Percentiles rank a stretch among this genome's conserved stretches.
Conservation (phyloP, 2,113 vertebrate genomes). For the Myiozetetes cayanensis region DNA sequence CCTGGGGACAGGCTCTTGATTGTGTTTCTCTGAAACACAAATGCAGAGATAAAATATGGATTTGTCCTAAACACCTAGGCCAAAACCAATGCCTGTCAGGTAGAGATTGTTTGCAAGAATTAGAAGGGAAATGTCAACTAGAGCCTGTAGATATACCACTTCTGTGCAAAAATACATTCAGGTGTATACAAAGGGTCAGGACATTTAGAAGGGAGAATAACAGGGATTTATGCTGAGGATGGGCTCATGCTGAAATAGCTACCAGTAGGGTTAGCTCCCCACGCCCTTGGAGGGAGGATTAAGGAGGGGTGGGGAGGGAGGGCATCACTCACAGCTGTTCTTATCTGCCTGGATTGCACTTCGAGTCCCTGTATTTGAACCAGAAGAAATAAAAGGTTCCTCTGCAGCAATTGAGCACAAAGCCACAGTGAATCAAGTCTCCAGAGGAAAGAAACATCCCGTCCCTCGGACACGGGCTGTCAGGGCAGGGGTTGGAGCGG, state of each 20-base stretch:
- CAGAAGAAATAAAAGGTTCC: not conserved
- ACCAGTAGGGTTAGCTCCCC: not conserved
- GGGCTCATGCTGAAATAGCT: not conserved
- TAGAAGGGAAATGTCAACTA: not conserved
- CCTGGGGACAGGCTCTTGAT: not conserved
- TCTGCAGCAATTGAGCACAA: not conserved
- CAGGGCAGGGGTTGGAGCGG: not conserved
- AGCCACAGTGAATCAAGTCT: not conserved
- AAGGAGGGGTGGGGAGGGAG: not conserved
- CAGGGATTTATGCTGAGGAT: not conserved
- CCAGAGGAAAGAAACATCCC: rapidly evolving
- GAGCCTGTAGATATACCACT: not conserved
- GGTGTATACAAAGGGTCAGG: not conserved
- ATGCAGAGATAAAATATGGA: not conserved
- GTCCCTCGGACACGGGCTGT: rapidly evolving
- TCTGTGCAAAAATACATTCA: not conserved
- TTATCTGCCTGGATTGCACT: not conserved
- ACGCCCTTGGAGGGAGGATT: not conserved
- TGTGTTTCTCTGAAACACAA: slow-evolving; percentile 1
- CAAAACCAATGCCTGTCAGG: not conserved
- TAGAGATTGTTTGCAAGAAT: not conserved
- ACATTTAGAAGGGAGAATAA: not conserved
- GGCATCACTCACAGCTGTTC: not conserved
- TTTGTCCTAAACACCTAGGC: not conserved
- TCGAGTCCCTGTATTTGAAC: not conserved